phyloP scores from a whole-genome alignment of 2,797 vertebrate species.

The Hydrophis major region DNA sequence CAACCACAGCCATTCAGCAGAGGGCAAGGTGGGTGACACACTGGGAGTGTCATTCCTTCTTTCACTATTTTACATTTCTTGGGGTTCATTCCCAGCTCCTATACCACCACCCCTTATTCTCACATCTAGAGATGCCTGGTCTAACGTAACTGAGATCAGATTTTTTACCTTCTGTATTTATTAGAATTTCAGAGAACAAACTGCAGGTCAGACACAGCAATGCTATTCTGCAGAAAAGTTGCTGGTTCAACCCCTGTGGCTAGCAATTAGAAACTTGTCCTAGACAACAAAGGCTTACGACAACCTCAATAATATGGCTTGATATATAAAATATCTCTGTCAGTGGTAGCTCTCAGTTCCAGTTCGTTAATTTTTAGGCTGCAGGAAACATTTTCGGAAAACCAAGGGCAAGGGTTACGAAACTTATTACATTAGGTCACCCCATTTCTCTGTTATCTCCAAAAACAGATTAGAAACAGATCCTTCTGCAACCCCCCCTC shows the following conservation, averaged over 20 bases:
- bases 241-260: background rate
- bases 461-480: background rate
- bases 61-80: background rate
- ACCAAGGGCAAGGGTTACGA: background rate
- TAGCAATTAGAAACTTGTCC: background rate
- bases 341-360: background rate
- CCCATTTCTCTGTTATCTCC: constrained; percentile 16
- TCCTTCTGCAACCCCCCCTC: background rate
- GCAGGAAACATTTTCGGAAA: background rate
- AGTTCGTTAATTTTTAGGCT: background rate
- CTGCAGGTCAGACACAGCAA: background rate
- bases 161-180: background rate
- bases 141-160: background rate
- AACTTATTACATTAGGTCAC: constrained; percentile 4
- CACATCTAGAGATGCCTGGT: too few relatives aligned
- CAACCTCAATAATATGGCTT: background rate
- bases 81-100: background rate
- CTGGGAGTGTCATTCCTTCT: background rate
- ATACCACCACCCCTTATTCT: background rate
- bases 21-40: background rate
- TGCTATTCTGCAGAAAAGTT: background rate
- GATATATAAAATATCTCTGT: background rate
- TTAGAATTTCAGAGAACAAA: background rate
- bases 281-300: background rate
- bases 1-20: background rate